phyloP scores from a whole-genome alignment of 2,113 vertebrate species.

The Sorex araneus region DNA sequence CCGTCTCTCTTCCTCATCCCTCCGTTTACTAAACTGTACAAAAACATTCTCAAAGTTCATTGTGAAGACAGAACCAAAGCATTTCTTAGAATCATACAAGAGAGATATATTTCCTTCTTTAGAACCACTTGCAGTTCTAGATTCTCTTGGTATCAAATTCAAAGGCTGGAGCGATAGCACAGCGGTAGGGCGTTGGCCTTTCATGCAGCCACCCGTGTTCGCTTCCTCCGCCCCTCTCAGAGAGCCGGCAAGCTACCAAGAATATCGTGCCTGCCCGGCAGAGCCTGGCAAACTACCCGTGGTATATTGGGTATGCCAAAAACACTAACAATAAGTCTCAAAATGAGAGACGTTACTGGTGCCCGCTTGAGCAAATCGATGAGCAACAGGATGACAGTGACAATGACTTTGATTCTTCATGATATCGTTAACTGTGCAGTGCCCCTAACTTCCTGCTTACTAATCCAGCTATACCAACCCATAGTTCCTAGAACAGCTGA shows the following conservation, averaged over 20 bases:
- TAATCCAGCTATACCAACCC: neutral
- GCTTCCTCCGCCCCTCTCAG: no score
- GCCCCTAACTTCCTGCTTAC: neutral
- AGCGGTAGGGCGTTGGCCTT: no score
- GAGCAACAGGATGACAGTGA: no score
- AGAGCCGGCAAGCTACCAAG: no score
- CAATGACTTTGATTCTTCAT: neutral
- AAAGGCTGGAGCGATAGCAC: no score
- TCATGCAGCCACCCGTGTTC: no score
- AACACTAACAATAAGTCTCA: no score
- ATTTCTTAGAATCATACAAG: neutral
- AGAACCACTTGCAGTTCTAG: neutral
- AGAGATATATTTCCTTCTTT: neutral
- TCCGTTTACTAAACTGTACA: neutral
- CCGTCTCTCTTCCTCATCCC: neutral
- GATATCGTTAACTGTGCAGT: neutral
- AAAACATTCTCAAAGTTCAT: neutral
- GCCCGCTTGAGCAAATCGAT: no score
- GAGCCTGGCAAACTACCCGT: no score
- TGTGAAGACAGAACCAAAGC: neutral
- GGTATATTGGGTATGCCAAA: no score
- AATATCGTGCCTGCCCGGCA: no score
- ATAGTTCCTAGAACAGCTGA: neutral
- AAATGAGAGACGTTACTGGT: no score
- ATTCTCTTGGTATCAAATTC: neutral